A percentile compares a stretch with the other conserved stretches of the same genome.
Conservation (phyloP, 2,113 vertebrate genomes). For the Origma solitaria region DNA sequence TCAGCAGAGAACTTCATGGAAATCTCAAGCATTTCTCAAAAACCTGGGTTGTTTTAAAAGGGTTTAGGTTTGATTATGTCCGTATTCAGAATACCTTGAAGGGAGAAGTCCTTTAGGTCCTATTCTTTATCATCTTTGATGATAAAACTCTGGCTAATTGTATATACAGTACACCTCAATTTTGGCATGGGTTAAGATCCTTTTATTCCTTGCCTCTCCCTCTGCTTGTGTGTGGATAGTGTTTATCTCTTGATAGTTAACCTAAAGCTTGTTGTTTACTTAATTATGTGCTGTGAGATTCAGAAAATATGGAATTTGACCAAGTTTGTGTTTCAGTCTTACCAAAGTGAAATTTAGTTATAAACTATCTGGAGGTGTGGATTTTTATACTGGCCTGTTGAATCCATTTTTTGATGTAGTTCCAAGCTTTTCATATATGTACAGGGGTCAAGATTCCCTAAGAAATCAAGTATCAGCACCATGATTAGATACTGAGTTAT, state of each 20-base stretch:
- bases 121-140: not conserved
- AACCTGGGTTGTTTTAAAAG: not conserved
- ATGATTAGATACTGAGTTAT: not conserved
- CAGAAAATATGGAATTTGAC: not conserved
- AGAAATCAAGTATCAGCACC: not conserved
- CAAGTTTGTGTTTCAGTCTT: not conserved
- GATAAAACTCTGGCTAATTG: not conserved
- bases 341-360: not conserved
- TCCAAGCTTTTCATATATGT: not conserved
- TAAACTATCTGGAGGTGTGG: not conserved
- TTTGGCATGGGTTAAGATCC: not conserved
- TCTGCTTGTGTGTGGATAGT: not conserved
- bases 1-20: not conserved
- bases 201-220: not conserved
- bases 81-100: not conserved
- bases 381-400: not conserved
- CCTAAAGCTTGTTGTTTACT: not conserved
- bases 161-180: not conserved
- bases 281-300: not conserved
- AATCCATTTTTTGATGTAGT: not conserved
- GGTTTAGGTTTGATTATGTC: not conserved
- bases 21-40: not conserved
- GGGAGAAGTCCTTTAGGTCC: not conserved
- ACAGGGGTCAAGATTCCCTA: not conserved
- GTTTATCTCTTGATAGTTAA: not conserved